Percentiles rank a stretch among this genome's conserved stretches.
These are phyloP conservation scores for Brachyalestes nurse DNA, from an alignment of 2,797 vertebrate species.

Conservation along the genomic window DNA sequence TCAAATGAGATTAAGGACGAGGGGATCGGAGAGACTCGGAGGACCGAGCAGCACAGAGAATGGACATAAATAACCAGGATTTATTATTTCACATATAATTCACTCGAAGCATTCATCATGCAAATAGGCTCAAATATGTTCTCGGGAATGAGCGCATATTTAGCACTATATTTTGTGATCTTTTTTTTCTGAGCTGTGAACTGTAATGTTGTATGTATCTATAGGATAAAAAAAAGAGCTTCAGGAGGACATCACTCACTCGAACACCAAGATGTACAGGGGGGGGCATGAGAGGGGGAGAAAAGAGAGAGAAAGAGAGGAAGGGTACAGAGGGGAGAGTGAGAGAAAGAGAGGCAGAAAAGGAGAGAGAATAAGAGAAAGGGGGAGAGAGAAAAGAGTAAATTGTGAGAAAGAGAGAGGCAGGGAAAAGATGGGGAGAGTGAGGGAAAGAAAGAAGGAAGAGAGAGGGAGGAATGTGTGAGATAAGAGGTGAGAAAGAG, in stretches of 20 bases:
- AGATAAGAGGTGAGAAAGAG: no score
- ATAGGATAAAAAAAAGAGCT: no score
- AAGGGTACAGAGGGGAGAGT: background rate
- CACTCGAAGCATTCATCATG: slow-evolving; percentile 32
- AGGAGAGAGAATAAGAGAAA: background rate
- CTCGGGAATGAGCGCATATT: slow-evolving; percentile 4
- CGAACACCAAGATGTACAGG: no score
- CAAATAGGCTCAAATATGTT: slow-evolving; percentile 34
- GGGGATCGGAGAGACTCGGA: slow-evolving; percentile 27
- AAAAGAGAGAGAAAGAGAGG: background rate
- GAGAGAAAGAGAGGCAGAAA: background rate
- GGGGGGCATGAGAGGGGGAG: slow-evolving; percentile 42
- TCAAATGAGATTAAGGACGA: slow-evolving; percentile 50
- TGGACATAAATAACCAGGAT: slow-evolving; percentile 38
- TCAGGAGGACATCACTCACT: background rate
- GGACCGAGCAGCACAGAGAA: slow-evolving; percentile 14
- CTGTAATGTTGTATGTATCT: background rate
- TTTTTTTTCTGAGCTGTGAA: background rate
- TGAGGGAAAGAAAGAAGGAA: no score
- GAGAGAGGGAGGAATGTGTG: no score
- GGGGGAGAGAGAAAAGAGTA: background rate
- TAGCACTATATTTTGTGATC: background rate
- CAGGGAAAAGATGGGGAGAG: no score
- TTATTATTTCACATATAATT: slow-evolving; percentile 48
- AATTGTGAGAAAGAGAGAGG: no score